A percentile compares a stretch with the other conserved stretches of the same genome.
Evolutionary conservation across 2,797 vertebrate species (phyloP).

Genomic region (Pseudocheirus occidentalis): DNA sequence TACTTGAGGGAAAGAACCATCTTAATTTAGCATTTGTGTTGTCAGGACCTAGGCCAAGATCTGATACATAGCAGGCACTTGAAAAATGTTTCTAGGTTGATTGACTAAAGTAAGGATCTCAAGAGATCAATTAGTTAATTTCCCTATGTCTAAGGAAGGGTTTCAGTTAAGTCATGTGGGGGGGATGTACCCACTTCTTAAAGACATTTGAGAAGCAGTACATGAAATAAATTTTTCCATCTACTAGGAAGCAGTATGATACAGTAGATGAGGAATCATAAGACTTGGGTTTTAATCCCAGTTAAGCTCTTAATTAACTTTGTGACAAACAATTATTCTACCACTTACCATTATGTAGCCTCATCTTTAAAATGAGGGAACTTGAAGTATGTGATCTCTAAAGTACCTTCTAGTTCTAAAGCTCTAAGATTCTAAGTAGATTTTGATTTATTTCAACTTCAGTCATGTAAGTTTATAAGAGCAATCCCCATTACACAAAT

Average conservation of each 20-base stretch:
- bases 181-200: not conserved
- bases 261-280: not conserved
- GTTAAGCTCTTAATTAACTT: not conserved
- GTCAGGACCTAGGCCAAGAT: not conserved
- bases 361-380: not conserved
- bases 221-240: not conserved
- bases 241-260: not conserved
- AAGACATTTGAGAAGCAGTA: not conserved
- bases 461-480: not conserved
- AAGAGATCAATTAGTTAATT: not conserved
- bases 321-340: not conserved
- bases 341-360: not conserved
- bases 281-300: slow-evolving; percentile 5
- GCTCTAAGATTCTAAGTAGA: not conserved
- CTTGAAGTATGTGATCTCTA: not conserved
- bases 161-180: not conserved
- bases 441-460: not conserved
- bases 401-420: not conserved
- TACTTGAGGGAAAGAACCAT: not conserved
- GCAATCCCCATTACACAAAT: not conserved
- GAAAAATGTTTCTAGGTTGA: not conserved
- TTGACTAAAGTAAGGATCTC: not conserved
- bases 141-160: not conserved
- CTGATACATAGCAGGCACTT: not conserved
- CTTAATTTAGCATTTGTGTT: not conserved